These are phyloP conservation scores for Trematocara unimaculatum DNA, from an alignment of 2,113 vertebrate species.

Conservation along the genomic window DNA sequence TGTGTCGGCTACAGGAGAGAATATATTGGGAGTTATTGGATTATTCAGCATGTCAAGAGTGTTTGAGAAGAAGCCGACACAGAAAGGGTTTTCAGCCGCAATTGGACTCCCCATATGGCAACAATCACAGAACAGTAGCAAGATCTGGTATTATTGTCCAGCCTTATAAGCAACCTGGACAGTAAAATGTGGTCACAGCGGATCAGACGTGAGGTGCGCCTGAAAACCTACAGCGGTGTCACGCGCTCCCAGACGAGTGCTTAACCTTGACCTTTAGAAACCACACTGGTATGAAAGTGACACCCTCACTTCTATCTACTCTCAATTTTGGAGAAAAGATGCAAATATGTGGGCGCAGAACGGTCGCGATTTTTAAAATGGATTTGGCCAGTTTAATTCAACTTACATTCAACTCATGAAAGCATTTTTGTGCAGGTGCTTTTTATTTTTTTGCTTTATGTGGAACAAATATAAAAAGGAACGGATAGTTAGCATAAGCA, in stretches of 20 bases:
- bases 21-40: constrained; percentile 52
- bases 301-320: not conserved
- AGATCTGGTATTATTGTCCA: constrained; percentile 49
- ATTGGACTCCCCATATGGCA: constrained; percentile 58
- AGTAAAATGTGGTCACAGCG: constrained; percentile 44
- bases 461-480: not conserved
- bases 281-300: not conserved
- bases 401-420: not conserved
- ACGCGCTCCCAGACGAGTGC: constrained; percentile 12
- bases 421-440: not conserved
- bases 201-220: constrained; percentile 20
- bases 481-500: not conserved
- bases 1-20: constrained; percentile 23
- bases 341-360: not conserved
- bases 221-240: not conserved
- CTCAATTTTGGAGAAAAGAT: not conserved
- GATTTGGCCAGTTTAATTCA: not conserved
- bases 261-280: constrained; percentile 38
- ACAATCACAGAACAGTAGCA: constrained; percentile 64
- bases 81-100: constrained; percentile 47
- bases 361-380: not conserved
- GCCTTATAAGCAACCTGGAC: constrained; percentile 51
- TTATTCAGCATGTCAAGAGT: constrained; percentile 60
- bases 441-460: not conserved
- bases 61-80: constrained; percentile 43